Evolutionary conservation across 2,113 vertebrate species (phyloP).

Genomic region (Aegithalos caudatus): DNA sequence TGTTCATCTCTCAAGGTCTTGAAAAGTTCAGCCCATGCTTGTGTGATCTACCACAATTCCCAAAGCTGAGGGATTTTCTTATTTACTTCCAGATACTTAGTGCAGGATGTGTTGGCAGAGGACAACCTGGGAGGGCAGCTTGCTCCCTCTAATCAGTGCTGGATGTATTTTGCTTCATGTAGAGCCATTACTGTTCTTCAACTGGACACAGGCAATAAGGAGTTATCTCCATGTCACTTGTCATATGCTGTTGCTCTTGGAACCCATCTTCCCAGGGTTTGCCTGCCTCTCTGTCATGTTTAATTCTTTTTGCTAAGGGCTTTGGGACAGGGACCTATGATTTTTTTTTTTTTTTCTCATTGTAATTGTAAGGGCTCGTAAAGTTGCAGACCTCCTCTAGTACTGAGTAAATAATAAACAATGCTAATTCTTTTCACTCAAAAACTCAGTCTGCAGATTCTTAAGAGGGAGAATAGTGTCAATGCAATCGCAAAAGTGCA

Average conservation of each 20-base stretch:
- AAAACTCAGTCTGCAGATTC: slow-evolving; percentile 28
- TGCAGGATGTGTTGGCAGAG: not conserved
- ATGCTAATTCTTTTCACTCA: slow-evolving; percentile 9
- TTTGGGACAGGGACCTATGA: not conserved
- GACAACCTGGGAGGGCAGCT: not conserved
- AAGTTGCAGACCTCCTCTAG: not conserved
- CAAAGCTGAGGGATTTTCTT: not conserved
- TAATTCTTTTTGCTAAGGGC: not conserved
- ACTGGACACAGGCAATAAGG: not conserved
- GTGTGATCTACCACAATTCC: not conserved
- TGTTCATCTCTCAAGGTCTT: not conserved
- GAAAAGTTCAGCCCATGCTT: slow-evolving; percentile 6
- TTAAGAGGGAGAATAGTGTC: slow-evolving; percentile 15
- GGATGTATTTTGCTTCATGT: not conserved
- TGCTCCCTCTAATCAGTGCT: not conserved
- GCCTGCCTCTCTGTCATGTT: not conserved
- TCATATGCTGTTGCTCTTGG: not conserved
- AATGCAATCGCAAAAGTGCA: slow-evolving; percentile 33
- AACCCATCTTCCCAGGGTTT: not conserved
- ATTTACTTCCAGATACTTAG: not conserved
- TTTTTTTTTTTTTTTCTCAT: not conserved
- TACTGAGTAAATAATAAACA: slow-evolving; percentile 6
- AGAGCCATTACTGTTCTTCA: not conserved
- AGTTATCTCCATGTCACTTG: not conserved
- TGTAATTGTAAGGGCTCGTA: not conserved